A percentile compares a stretch with the other conserved stretches of the same genome.
Conservation (phyloP, 2,888 invertebrate genomes). For the Pandemis heparana region DNA sequence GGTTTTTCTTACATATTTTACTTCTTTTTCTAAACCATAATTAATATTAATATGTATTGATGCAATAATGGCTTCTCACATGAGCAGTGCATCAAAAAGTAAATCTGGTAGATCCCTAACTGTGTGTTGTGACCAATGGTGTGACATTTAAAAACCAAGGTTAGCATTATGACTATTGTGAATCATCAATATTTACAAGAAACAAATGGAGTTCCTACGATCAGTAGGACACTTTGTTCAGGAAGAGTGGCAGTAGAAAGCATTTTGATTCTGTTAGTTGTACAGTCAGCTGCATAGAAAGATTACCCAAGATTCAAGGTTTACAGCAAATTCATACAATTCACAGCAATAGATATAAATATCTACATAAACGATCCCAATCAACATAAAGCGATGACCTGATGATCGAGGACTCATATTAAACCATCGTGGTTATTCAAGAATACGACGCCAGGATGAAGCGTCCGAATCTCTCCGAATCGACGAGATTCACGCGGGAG, state of each 20-base stretch:
- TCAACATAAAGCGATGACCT: not conserved
- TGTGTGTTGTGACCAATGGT: too few relatives aligned
- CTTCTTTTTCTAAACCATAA: too few relatives aligned
- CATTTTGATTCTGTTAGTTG: conserved; percentile 10
- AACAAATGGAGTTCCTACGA: not conserved
- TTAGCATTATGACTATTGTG: not conserved
- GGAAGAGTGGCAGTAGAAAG: not conserved
- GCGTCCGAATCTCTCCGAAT: not conserved
- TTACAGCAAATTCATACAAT: conserved; percentile 6
- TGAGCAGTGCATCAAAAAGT: too few relatives aligned
- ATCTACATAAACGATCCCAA: conserved; percentile 21
- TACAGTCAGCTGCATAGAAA: conserved; percentile 7
- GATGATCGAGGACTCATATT: not conserved
- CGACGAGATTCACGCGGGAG: not conserved
- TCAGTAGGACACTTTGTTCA: not conserved
- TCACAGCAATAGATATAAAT: conserved; percentile 9
- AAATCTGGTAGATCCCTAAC: too few relatives aligned
- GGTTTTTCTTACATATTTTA: too few relatives aligned
- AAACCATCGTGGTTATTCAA: not conserved
- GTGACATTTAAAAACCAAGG: too few relatives aligned
- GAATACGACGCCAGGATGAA: not conserved
- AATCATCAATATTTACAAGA: conserved; percentile 1
- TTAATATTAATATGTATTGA: too few relatives aligned
- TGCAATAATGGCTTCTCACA: too few relatives aligned
- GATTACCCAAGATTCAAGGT: not conserved